Base-by-base conservation (phyloP, 2,113 vertebrate species). In the Jaculus jaculus region DNA sequence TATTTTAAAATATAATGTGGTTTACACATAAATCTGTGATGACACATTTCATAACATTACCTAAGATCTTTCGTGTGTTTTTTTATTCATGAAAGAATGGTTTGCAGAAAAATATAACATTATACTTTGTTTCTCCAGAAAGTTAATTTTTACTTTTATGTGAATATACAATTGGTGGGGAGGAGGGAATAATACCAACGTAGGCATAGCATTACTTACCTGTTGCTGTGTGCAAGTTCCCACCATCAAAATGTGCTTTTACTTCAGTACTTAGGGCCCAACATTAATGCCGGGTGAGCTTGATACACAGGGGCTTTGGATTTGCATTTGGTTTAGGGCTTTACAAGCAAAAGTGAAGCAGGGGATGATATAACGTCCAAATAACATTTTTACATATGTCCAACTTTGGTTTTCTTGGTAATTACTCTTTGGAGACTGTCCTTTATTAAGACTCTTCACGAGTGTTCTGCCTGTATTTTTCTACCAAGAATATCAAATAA, bases 391-490 rank as follows among this genome's bases (percentile, higher is more conserved):
- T 24, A 85, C 2, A 80, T 37, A 30, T 21, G n/a, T 32, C 87
- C 26, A 0, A 73, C 47, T 5, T 97, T 89, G n/a, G 65, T 8
- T 65, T 26, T 87, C 96, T 42, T 93, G 58, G 68, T 98, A 98
- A 98, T 92, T 97, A 95, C 94, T 97, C 98, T 97, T 96, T 80
- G 96, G 97, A 98, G 97, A 97, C 97, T 97, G 96, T 97, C 97
- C 97, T 98, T 98, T 98, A 98, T 97, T 95, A 97, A 97, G 95
- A 51, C 75, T 95, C 98, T 97, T 98, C 97, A 98, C 98, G 96
- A 98, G 96, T 89, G 93, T 94, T 97, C 94, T 97, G 95, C 95
- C 96, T 97, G 80, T 97, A 97, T 98, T 97, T 97, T 98, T 95
- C 96, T 96, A 96, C 95, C 88, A 94, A 95, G 96, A 98, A 97